Base-by-base conservation (phyloP, 2,797 vertebrate genomes). In the Podarcis siculus region DNA sequence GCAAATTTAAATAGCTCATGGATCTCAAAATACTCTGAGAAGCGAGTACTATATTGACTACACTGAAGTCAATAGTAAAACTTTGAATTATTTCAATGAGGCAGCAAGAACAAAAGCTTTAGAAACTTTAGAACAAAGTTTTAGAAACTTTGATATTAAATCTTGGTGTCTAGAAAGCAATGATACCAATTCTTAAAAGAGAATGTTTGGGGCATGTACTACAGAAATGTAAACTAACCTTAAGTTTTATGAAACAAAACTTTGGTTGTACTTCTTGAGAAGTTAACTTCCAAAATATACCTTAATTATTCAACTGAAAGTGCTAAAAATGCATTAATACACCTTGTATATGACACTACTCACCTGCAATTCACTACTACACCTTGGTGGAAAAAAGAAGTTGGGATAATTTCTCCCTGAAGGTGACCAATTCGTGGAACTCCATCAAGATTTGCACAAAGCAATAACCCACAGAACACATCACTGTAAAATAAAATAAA, bases 311-410 rank as follows among this genome's bases (percentile, higher is more conserved):
- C 25, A 72, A 0, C 25, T 25, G 71, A 15, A 27, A 37, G 27
- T 55, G n/a, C 71, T 75, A 75, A 45, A 82, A 23, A 64, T 23
- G 10, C 3, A 69, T 49, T n/a, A 6, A 42, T 25, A 75, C 92
- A 90, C n/a, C 35, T 23, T 76, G 5, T n/a, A 84, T 80, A 84
- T 37, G 86, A 45, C 78, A 71, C 35, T 89, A 91, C 66, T 97
- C 96, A 99, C 99, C 98, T 99, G 98, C 99, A 99, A 94, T 99
- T 98, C 87, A 99, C 97, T 90, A 99, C 96, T 91, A 97, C 97
- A 92, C 98, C 98, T 95, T 99, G 99, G 93, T 99, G 98, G 95
- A 99, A 99, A 96, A 99, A 98, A 89, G 98, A 98, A 85, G 98
- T 98, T 55, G 98, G 98, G 49, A 98, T 98, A 93, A 98, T 95